Evolutionary conservation across 1,140 invertebrate species (phyloP), one percentile per base, ranked within the genome.

Genomic region (Drosophila sucinea): DNA sequence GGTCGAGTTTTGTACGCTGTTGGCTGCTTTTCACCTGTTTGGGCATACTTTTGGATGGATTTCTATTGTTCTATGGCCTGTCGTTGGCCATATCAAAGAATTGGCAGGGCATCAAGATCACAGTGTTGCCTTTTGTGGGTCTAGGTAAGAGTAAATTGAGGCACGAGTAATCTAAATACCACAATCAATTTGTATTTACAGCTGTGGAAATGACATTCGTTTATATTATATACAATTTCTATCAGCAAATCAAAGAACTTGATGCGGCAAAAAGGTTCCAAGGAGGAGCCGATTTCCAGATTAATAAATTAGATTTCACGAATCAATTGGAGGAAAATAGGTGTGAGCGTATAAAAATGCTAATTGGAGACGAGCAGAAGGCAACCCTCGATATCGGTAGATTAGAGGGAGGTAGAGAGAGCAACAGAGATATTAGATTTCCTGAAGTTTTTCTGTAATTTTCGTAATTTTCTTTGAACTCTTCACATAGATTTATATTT

Each of bases 121-220:
- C 80, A 29, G 57, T 89, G 7, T 1, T 89, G 55, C 84, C 84
- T 0, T 89, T 89, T 38, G 55, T 70, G 7, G 84, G 84, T 1
- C 62, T 89, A 57, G 83, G 82, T 86, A 11, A 64, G 75, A 11
- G 1, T 17, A 6, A 0, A 40, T 7, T 17, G 17, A 17, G 17
- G 17, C 0, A 17, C 17, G 30, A 0, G 0, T 8, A 5, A 1
- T 1, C 0, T 17, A 1, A 8, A 0, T 3, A 5, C 29, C 29
- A 10, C 33, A 10, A 4, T 17, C 1, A 4, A 0, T 1, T 2
- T 0, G 1, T 17, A 4, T n/a, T 29, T 23, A 0, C n/a, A 86
- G 84, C 84, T 65, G 84, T 89, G 32, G 84, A 89, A 66, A 89
- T 89, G 84, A 89, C 80, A 0, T 89, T 89, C 64, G 80, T 89